Evolutionary conservation across 2,888 invertebrate genomes (phyloP).

Genomic region (Synanthedon vespiformis): DNA sequence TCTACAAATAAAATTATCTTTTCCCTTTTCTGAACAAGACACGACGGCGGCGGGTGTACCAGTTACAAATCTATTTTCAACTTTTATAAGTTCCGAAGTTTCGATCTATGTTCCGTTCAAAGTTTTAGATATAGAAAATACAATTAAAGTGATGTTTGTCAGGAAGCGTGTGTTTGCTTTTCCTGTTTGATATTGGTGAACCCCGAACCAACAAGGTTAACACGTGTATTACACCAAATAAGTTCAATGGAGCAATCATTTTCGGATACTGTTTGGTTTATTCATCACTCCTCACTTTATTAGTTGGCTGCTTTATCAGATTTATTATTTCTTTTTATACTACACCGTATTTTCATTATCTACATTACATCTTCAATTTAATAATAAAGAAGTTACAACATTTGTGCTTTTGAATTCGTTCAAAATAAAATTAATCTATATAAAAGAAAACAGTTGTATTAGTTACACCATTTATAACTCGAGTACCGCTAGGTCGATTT

Average conservation of each 20-base stretch:
- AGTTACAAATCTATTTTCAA: conserved; percentile 31
- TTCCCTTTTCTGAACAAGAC: conserved; percentile 3
- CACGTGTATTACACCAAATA: neutral
- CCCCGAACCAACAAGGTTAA: neutral
- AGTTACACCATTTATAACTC: too few relatives aligned
- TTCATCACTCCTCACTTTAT: too few relatives aligned
- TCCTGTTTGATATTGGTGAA: neutral
- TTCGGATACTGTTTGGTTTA: neutral
- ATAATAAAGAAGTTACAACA: too few relatives aligned
- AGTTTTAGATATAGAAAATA: neutral
- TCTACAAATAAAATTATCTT: conserved; percentile 5
- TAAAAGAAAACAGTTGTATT: too few relatives aligned
- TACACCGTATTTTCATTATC: too few relatives aligned
- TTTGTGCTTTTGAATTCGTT: too few relatives aligned
- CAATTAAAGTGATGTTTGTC: neutral
- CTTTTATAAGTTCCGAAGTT: conserved; percentile 22
- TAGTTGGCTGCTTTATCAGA: too few relatives aligned
- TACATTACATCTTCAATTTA: too few relatives aligned
- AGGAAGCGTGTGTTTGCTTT: neutral
- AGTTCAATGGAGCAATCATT: neutral
- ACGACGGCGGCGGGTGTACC: conserved; percentile 8
- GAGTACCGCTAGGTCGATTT: too few relatives aligned
- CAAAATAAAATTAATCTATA: too few relatives aligned
- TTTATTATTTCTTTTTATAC: too few relatives aligned
- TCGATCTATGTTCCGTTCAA: conserved; percentile 20